Evolutionary conservation across 2,113 vertebrate species (phyloP), one percentile per base, ranked within the genome.

Genomic region (Reinhardtius hippoglossoides): DNA sequence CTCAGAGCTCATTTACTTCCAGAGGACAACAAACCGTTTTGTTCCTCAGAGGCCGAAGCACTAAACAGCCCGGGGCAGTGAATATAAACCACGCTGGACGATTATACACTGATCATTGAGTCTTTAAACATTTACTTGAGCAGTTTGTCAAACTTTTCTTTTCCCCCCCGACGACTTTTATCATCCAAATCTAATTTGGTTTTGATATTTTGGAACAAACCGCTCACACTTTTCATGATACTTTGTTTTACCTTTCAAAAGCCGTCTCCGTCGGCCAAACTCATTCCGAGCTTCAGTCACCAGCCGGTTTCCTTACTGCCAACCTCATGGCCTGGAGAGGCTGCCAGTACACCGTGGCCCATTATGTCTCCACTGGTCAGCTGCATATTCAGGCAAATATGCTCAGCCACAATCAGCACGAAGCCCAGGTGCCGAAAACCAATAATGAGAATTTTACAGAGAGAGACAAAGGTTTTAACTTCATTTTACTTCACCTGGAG

Each of bases 231-330:
- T 55, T 74, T 8, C 31, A 48, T 20, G 24, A 54, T 7, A 27
- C 73, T 86, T 86, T 83, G 77, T 74, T 80, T 78, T 50, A 71
- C 77, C 71, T 77, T 24, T 83, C 80, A 80, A 77, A 52, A 80
- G 77, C 26, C 21, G 8, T 31, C 50, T 77, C 24, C 26, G 42
- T 54, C 7, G 52, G 77, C 73, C 77, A 77, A 62, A 82, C 78
- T 73, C 67, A 52, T 63, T 62, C 4, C 10, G 72, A 76, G 68
- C 73, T 68, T 76, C 63, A 72, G 42, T 76, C 72, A 65, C 2
- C 67, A 54, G 58, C 61, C 55, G 9, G 58, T 44, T 44, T 15
- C 21, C 31, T 71, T 23, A 35, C 1, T 77, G 76, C 80, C 84
- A 83, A 67, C 48, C 76, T 80, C 69, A 46, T 48, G 81, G 80